Percentiles rank a stretch among this genome's conserved stretches.
Conservation (phyloP, 2,888 invertebrate species). For the Acleris literana region DNA sequence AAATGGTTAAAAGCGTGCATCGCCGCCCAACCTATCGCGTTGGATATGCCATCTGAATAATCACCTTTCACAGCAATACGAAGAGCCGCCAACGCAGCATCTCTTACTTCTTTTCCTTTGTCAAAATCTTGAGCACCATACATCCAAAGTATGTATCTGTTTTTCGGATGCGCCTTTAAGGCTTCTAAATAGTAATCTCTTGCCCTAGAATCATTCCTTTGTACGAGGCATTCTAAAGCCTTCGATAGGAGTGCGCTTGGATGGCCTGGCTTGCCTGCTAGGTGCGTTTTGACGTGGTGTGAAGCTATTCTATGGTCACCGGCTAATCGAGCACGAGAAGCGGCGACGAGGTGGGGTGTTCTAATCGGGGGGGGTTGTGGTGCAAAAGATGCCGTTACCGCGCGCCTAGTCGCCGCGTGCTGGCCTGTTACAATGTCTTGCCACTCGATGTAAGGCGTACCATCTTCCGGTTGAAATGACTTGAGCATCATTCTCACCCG, state of each 20-base stretch:
- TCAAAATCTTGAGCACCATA: constrained; percentile 66
- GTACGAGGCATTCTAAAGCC: constrained; percentile 65
- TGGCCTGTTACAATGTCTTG: constrained; percentile 71
- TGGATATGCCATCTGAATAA: constrained; percentile 66
- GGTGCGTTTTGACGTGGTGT: constrained; percentile 52
- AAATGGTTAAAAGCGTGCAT: constrained; percentile 66
- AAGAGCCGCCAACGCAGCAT: constrained; percentile 62
- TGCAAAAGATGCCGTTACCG: constrained; percentile 72
- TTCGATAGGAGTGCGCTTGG: constrained; percentile 63
- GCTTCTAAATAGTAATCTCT: constrained; percentile 58
- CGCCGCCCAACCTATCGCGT: constrained; percentile 73
- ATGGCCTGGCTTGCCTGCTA: constrained; percentile 51
- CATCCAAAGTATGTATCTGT: constrained; percentile 69
- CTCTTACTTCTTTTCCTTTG: constrained; percentile 49
- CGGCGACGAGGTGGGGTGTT: constrained; percentile 50
- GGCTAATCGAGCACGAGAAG: constrained; percentile 60
- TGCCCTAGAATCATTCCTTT: constrained; percentile 56
- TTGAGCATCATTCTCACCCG: constrained; percentile 68
- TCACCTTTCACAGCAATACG: constrained; percentile 70
- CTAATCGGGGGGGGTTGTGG: constrained; percentile 62
- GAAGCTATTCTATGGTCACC: constrained; percentile 62
- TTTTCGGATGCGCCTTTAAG: constrained; percentile 56
- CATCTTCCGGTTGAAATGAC: constrained; percentile 65
- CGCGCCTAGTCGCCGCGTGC: constrained; percentile 68
- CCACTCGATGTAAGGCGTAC: constrained; percentile 59